Evolutionary conservation across 2,797 vertebrate genomes (phyloP).

Genomic region (Sebastes variabilis): DNA sequence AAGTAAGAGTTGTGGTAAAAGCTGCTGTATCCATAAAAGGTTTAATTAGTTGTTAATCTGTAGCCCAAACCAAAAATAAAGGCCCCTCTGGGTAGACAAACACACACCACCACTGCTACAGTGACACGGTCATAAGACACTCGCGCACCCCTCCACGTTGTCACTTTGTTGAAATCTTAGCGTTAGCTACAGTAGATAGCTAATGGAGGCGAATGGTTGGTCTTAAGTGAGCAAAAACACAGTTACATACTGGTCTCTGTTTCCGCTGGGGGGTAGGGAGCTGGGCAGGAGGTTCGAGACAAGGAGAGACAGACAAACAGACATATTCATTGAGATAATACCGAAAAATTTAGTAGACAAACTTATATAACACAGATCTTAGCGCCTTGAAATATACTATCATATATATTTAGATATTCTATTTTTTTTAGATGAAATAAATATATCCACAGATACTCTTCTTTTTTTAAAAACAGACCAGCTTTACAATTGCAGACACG

Average conservation of each 20-base stretch:
- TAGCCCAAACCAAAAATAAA: conserved; percentile 69
- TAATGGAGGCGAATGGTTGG: conserved; percentile 75
- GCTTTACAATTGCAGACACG: conserved; percentile 78
- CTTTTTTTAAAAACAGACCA: conserved; percentile 68
- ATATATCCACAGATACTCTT: conserved; percentile 77
- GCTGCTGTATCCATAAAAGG: conserved; percentile 70
- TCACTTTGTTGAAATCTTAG: conserved; percentile 50
- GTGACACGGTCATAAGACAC: conserved; percentile 81
- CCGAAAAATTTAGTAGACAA: conserved; percentile 79
- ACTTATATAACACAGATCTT: conserved; percentile 79
- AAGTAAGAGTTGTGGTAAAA: conserved; percentile 62
- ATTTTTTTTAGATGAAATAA: conserved; percentile 73
- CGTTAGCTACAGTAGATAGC: conserved; percentile 64
- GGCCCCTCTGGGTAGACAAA: conserved; percentile 76
- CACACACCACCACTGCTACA: conserved; percentile 73
- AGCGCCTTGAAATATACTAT: conserved; percentile 81
- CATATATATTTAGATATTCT: conserved; percentile 80
- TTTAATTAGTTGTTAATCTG: conserved; percentile 62
- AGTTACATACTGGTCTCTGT: conserved; percentile 86
- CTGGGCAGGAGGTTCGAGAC: conserved; percentile 57
- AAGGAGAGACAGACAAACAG: conserved; percentile 72
- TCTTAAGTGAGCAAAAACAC: conserved; percentile 82
- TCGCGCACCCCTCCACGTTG: conserved; percentile 45
- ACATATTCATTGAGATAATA: conserved; percentile 81
- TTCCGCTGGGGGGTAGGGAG: conserved; percentile 70